These are phyloP conservation scores for Cervus canadensis DNA, from an alignment of 2,113 vertebrate genomes.

Conservation along the genomic window DNA sequence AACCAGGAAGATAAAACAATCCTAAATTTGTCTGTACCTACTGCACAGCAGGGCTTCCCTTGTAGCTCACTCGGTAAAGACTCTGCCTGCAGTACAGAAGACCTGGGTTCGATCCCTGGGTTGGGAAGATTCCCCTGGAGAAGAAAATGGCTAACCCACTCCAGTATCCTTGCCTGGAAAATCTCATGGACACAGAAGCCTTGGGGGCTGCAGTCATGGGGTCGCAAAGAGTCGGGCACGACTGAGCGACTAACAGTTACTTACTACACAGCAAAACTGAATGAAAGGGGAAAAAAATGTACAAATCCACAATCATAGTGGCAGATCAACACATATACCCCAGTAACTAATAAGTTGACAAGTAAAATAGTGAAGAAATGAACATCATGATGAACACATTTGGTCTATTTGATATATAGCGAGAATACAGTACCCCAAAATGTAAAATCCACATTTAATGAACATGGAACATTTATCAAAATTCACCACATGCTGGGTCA, in stretches of 20 bases:
- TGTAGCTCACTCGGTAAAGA: no score
- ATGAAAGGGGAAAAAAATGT: not conserved
- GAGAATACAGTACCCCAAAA: not conserved
- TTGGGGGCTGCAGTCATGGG: no score
- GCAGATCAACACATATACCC: not conserved
- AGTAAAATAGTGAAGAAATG: not conserved
- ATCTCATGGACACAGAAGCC: no score
- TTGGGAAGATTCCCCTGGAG: no score
- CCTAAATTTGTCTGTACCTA: not conserved
- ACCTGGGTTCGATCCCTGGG: no score
- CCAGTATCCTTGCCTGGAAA: no score
- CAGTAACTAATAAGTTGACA: not conserved
- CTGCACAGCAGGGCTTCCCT: not conserved
- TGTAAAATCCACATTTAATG: not conserved
- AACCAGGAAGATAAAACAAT: not conserved
- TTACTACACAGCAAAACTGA: not conserved
- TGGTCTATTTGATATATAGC: not conserved
- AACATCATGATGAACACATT: not conserved
- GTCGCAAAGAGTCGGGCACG: no score
- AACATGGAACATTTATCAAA: not conserved
- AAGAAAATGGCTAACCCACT: no score
- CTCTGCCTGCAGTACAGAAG: no score
- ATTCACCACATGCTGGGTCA: not conserved
- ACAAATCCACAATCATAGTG: not conserved
- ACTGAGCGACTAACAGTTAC: not conserved